Base-by-base conservation (phyloP, 2,797 vertebrate species). In the Pterois miles region DNA sequence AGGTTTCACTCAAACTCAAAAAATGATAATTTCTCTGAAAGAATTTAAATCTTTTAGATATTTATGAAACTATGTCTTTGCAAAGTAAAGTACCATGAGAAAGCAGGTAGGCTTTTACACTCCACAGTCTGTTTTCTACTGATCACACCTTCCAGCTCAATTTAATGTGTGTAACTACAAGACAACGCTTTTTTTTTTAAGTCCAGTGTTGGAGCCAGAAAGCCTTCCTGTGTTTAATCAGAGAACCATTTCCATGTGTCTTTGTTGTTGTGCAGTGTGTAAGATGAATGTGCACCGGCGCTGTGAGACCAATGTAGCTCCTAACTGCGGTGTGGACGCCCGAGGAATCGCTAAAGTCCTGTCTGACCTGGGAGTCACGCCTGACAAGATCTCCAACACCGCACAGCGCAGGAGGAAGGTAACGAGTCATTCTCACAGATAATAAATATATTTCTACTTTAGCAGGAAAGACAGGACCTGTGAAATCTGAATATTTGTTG, bases 231-330 rank as follows among this genome's bases (percentile, higher is more conserved):
- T 2, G 22, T 53, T 25, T 59, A 2, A 54, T 43, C 36, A 36
- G 10, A 36, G 10, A 75, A 56, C 1, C 18, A 1, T 53, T 40
- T 65, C 20, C 20, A 1, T 70, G 0, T 77, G 3, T 62, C 22
- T 59, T 46, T 84, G 12, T 56, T 14, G 8, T 90, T 71, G 64
- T 76, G 5, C 86, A 99, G 98, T 98, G 82, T 99, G 98, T 95
- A 99, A 99, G 95, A 99, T 99, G 98, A 99, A 99, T 64, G 98
- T 98, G 83, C 98, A 99, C 94, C 93, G 98, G 74, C 97, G 98
- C 78, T 99, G 98, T 91, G 98, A 99, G 95, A 96, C 92, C 86
- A 99, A 99, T 14, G 98, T 99, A 88, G 98, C 98, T 68, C 98
- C 98, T 59, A 99, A 99, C 94, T 99, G 98, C 18, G 98, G 98